Evolutionary conservation across 2,113 vertebrate genomes (phyloP).

Genomic region (Callipepla squamata): DNA sequence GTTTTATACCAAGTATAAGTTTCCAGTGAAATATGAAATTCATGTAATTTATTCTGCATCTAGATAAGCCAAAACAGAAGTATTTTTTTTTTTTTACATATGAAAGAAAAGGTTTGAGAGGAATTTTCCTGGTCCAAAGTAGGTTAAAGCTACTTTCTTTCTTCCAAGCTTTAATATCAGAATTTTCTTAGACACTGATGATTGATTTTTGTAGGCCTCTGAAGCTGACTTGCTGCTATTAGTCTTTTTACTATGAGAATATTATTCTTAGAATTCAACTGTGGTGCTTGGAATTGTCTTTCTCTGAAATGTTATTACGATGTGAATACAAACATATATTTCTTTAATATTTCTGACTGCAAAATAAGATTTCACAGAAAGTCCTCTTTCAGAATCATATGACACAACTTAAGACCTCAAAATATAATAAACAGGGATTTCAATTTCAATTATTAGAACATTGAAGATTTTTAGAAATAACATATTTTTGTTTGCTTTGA

Average conservation of each 20-base stretch:
- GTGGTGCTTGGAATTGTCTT: not conserved
- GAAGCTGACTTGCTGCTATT: not conserved
- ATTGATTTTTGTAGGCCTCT: not conserved
- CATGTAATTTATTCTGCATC: not conserved
- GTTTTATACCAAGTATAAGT: not conserved
- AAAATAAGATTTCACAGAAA: not conserved
- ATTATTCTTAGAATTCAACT: not conserved
- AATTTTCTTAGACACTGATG: not conserved
- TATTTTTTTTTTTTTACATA: not conserved
- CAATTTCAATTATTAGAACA: not conserved
- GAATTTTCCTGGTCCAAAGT: accelerated
- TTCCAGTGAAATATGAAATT: not conserved
- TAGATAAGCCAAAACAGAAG: not conserved
- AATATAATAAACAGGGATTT: not conserved
- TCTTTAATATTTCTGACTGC: not conserved
- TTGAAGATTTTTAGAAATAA: not conserved
- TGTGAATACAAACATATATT: not conserved
- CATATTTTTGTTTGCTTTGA: not conserved
- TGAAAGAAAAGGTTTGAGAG: not conserved
- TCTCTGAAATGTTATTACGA: not conserved
- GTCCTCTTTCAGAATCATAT: not conserved
- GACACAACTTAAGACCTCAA: not conserved
- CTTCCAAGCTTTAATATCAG: not conserved
- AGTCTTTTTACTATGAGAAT: not conserved
- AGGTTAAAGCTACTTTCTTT: not conserved